Evolutionary conservation across 2,888 invertebrate genomes (phyloP).

Genomic region (Eilema griseolum): DNA sequence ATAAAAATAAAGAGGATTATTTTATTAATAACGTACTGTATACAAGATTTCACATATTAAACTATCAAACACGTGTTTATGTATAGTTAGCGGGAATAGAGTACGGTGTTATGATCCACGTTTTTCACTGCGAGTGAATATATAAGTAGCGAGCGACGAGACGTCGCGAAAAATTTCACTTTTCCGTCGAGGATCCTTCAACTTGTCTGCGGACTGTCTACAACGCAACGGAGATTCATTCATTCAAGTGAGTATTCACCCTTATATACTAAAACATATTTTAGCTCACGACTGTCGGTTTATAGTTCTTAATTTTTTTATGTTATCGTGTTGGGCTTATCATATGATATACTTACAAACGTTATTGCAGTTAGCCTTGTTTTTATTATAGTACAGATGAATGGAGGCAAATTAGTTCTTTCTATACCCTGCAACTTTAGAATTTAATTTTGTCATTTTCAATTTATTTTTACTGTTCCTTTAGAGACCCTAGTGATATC

Average conservation of each 20-base stretch:
- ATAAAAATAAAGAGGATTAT: constrained; percentile 60
- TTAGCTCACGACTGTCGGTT: constrained; percentile 1
- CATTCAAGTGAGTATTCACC: constrained; percentile 69
- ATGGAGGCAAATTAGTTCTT: background rate
- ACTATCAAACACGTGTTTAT: constrained; percentile 78
- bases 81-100: constrained; percentile 79
- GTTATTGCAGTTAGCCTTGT: background rate
- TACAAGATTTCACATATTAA: constrained; percentile 60
- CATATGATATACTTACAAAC: background rate
- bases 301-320: background rate
- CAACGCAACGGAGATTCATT: constrained; percentile 63
- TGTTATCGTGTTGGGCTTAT: constrained; percentile 7
- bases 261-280: constrained; percentile 15
- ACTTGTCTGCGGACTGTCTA: constrained; percentile 72
- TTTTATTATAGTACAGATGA: constrained; percentile 3
- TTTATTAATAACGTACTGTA: constrained; percentile 48
- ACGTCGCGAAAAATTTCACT: constrained; percentile 79
- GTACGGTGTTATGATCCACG: constrained; percentile 74
- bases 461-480: background rate
- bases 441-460: background rate
- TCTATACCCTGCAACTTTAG: background rate
- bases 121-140: constrained; percentile 81
- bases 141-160: constrained; percentile 70
- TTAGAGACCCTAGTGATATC: background rate
- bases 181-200: constrained; percentile 71